Percentiles rank a stretch among this genome's conserved stretches.
Evolutionary conservation across 2,113 vertebrate genomes (phyloP).

Genomic region (Emydocephalus ijimae): DNA sequence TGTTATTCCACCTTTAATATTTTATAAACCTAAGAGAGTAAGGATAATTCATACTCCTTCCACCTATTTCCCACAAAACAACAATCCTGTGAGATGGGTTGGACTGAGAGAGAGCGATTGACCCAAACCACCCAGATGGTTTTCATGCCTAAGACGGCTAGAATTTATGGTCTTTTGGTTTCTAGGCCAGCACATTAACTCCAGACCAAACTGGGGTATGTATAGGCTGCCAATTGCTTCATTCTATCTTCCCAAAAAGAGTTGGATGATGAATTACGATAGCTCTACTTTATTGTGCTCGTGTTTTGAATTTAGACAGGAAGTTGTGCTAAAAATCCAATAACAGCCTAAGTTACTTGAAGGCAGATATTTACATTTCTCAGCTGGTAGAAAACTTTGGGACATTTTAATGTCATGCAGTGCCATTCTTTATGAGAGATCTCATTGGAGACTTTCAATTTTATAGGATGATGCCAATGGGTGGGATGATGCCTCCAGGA

Average conservation of each 20-base stretch:
- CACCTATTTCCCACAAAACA: background rate
- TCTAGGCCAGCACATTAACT: background rate
- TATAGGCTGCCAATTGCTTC: background rate
- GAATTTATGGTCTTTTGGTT: background rate
- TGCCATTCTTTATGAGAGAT: background rate
- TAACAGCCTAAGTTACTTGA: background rate
- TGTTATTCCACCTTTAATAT: background rate
- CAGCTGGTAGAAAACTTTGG: constrained; percentile 19
- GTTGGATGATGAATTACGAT: background rate
- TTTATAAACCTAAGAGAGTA: background rate
- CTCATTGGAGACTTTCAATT: constrained; percentile 36
- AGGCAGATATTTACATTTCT: background rate
- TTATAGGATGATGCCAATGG: constrained; percentile 86
- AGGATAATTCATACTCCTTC: background rate
- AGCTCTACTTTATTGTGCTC: background rate
- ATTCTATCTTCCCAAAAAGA: background rate
- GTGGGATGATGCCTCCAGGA: constrained; percentile 88
- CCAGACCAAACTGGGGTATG: background rate
- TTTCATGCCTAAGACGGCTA: background rate
- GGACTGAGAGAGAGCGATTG: background rate
- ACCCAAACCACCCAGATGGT: background rate
- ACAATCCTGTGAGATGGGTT: background rate
- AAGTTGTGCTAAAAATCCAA: background rate
- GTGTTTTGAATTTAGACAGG: background rate
- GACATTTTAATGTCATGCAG: constrained; percentile 41